Percentiles rank a stretch among this genome's conserved stretches.
phyloP scores from a whole-genome alignment of 2,888 invertebrate species.

The Imbricaverruca yamaguchii region DNA sequence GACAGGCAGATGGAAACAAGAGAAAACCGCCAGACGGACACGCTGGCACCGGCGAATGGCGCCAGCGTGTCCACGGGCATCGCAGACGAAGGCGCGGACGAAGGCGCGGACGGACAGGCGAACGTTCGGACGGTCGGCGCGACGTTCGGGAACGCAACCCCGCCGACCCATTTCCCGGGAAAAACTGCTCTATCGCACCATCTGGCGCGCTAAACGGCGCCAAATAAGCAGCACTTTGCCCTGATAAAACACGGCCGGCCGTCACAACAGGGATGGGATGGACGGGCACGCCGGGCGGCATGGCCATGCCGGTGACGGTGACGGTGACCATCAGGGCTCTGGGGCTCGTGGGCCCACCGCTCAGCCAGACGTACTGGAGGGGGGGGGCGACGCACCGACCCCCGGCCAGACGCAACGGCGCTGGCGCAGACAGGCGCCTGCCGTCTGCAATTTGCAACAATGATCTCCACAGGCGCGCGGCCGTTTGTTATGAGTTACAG shows the following conservation, averaged over 20 bases:
- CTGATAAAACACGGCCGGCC: conserved; percentile 6
- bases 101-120: too few relatives aligned
- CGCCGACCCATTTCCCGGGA: background rate
- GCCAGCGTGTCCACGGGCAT: too few relatives aligned
- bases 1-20: too few relatives aligned
- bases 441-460: conserved; percentile 16
- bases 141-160: too few relatives aligned
- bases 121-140: too few relatives aligned
- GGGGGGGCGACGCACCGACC: background rate
- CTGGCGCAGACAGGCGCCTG: background rate
- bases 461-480: background rate
- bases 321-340: too few relatives aligned
- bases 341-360: too few relatives aligned
- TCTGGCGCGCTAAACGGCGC: background rate
- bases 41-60: too few relatives aligned
- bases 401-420: too few relatives aligned
- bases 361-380: too few relatives aligned
- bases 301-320: background rate
- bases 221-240: conserved; percentile 4
- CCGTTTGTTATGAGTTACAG: background rate
- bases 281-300: background rate
- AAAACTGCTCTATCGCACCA: conserved; percentile 5
- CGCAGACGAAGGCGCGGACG: too few relatives aligned
- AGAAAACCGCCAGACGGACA: too few relatives aligned
- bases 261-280: background rate